A percentile compares a stretch with the other conserved stretches of the same genome.
phyloP scores from a whole-genome alignment of 2,888 invertebrate species.

The Hymenopus coronatus region DNA sequence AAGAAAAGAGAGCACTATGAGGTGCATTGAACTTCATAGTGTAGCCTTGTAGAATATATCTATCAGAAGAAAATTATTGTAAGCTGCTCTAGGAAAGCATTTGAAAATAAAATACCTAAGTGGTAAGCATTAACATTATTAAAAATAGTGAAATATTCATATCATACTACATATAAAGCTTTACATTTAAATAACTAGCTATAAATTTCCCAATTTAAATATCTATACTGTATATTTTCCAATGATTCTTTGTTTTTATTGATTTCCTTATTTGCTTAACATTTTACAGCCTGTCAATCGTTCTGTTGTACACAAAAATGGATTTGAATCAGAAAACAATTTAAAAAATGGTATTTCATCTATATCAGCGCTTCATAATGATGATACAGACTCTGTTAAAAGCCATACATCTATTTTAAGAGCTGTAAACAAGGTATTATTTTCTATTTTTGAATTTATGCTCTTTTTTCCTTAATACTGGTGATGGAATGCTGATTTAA shows the following conservation, averaged over 20 bases:
- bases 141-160: too few relatives aligned
- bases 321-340: conserved; percentile 21
- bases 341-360: conserved; percentile 22
- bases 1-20: too few relatives aligned
- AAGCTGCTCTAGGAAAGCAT: too few relatives aligned
- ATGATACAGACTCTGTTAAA: not conserved
- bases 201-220: not conserved
- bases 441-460: not conserved
- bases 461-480: not conserved
- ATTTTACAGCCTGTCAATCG: conserved; percentile 24
- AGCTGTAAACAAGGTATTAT: not conserved
- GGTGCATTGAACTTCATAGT: too few relatives aligned
- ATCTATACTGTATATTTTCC: not conserved
- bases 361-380: conserved; percentile 3
- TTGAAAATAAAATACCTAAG: too few relatives aligned
- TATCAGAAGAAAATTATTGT: too few relatives aligned
- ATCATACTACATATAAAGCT: not conserved
- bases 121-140: too few relatives aligned
- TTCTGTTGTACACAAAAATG: not conserved
- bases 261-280: not conserved
- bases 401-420: not conserved
- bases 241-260: not conserved
- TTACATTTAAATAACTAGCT: not conserved
- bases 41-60: too few relatives aligned
- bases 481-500: not conserved